Percentiles rank a stretch among this genome's conserved stretches.
These are phyloP conservation scores for Pocillopora verrucosa DNA, from an alignment of 64 coral and sea anemone species.

Conservation along the genomic window DNA sequence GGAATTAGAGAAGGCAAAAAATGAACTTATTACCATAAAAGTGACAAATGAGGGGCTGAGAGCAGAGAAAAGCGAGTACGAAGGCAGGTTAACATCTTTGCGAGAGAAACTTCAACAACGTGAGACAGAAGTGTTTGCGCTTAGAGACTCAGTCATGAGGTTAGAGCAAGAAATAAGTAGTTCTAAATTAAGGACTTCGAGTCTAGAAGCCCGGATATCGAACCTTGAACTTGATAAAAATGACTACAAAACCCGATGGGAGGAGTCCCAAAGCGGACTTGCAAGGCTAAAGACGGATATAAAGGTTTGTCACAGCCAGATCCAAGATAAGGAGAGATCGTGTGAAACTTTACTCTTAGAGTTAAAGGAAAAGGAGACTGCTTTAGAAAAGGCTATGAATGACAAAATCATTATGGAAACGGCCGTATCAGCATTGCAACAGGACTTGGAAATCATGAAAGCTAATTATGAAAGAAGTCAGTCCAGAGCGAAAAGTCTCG, in stretches of 20 bases:
- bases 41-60: conserved; percentile 64
- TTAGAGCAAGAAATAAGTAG: conserved; percentile 44
- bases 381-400: conserved; percentile 31
- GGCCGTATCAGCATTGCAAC: conserved; percentile 2
- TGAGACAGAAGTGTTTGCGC: conserved; percentile 51
- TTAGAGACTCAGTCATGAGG: conserved; percentile 34
- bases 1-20: conserved; percentile 48
- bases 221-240: conserved; percentile 48
- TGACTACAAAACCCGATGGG: conserved; percentile 53
- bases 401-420: conserved; percentile 51
- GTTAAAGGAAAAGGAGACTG: conserved; percentile 45
- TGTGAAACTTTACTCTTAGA: conserved; percentile 17
- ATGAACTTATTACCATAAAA: conserved; percentile 31
- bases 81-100: conserved; percentile 14
- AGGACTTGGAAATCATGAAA: conserved; percentile 23
- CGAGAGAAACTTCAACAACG: conserved; percentile 51
- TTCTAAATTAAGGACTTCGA: conserved; percentile 43
- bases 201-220: conserved; percentile 33
- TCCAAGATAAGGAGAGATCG: conserved; percentile 50
- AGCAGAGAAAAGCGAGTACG: conserved; percentile 57
- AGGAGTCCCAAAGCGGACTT: conserved; percentile 25
- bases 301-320: conserved; percentile 17
- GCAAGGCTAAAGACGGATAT: conserved; percentile 55
- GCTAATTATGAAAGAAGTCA: conserved; percentile 39
- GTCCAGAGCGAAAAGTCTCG: conserved; percentile 18